A percentile compares a stretch with the other conserved stretches of the same genome.
These are phyloP conservation scores for Salminus brasiliensis DNA, from an alignment of 2,113 vertebrate species.

Conservation along the genomic window DNA sequence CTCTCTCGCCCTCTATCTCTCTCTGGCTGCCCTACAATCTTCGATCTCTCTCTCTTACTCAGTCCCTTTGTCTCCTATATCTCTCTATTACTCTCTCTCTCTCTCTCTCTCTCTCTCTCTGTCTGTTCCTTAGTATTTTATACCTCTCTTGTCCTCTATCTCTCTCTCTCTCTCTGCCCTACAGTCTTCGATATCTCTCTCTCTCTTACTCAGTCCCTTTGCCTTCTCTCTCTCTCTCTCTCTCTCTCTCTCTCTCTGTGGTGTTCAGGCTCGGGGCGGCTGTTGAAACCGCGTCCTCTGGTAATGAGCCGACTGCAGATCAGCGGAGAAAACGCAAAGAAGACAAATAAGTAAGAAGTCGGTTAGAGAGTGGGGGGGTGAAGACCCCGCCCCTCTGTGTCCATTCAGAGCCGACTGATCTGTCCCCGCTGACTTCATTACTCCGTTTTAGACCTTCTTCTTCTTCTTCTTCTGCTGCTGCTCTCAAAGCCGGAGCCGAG, in stretches of 20 bases:
- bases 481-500: conserved; percentile 28
- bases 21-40: no score
- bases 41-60: background rate
- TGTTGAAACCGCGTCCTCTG: conserved; percentile 9
- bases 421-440: conserved; percentile 66
- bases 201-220: background rate
- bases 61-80: no score
- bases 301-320: conserved; percentile 35
- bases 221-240: background rate
- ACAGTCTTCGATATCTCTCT: no score
- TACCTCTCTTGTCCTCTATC: no score
- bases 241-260: background rate
- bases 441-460: conserved; percentile 39
- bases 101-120: background rate
- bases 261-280: conserved; percentile 3
- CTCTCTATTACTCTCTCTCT: background rate
- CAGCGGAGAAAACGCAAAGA: background rate
- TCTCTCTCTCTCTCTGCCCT: no score
- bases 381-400: conserved; percentile 10
- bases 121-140: no score
- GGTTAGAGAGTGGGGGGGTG: conserved; percentile 50
- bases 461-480: conserved; percentile 1
- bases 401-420: conserved; percentile 45
- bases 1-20: no score
- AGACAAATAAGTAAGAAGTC: no score